phyloP scores from a whole-genome alignment of 2,888 invertebrate genomes.

The Muscina levida region DNA sequence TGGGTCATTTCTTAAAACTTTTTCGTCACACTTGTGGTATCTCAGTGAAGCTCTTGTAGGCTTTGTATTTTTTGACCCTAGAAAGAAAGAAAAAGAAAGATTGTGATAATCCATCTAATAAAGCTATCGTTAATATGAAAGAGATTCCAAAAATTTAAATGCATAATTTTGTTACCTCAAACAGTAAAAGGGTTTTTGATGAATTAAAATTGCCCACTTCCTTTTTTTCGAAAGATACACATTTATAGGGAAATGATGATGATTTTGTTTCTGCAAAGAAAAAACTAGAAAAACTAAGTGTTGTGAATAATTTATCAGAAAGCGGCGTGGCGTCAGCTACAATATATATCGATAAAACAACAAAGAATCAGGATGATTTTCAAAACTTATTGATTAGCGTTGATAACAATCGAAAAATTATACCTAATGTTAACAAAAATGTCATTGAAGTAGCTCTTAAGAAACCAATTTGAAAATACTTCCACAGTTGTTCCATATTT shows the following conservation, averaged over 20 bases:
- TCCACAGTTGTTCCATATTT: too few species aligned
- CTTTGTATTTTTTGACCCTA: slow-evolving; percentile 2
- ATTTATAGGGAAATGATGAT: slow-evolving; percentile 2
- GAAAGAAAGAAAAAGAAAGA: not conserved
- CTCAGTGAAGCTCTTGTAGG: slow-evolving; percentile 1
- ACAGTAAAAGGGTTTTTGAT: not conserved
- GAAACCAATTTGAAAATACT: too few species aligned
- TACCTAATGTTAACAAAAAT: too few species aligned
- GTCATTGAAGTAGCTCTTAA: too few species aligned
- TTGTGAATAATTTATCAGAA: slow-evolving; percentile 10
- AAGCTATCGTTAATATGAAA: not conserved
- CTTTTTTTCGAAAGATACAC: not conserved
- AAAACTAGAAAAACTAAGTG: not conserved
- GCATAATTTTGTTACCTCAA: slow-evolving; percentile 2
- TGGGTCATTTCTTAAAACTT: slow-evolving; percentile 3
- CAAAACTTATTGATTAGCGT: not conserved
- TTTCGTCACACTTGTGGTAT: slow-evolving; percentile 13
- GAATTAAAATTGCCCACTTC: too few species aligned
- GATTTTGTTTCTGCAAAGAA: not conserved
- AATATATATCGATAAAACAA: not conserved
- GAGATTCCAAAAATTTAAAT: slow-evolving; percentile 2
- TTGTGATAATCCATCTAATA: not conserved
- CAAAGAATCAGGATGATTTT: slow-evolving; percentile 4
- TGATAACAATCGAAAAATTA: too few species aligned
- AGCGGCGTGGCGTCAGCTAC: slow-evolving; percentile 2